These are phyloP conservation scores for Sciurus niger DNA, from an alignment of 2,113 vertebrate genomes.

Conservation along the genomic window DNA sequence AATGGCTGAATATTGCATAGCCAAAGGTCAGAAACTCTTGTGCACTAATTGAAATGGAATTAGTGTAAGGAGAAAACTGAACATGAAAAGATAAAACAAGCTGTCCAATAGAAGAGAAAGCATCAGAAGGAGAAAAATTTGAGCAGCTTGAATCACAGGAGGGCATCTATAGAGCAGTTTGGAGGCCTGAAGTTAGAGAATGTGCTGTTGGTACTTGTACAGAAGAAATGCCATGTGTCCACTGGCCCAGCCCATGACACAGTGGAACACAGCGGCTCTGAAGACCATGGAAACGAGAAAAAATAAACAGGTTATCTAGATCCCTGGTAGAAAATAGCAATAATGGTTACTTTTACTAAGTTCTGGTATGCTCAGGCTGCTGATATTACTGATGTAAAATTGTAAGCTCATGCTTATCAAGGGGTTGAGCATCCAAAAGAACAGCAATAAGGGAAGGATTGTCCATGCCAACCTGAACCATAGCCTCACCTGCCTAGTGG, in stretches of 20 bases:
- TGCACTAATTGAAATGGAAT: too few relatives aligned
- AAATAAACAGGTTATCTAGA: too few relatives aligned
- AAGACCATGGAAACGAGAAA: too few relatives aligned
- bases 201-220: background rate
- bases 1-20: too few relatives aligned
- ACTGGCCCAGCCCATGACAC: background rate
- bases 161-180: background rate
- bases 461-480: background rate
- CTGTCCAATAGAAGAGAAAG: slow-evolving; percentile 21
- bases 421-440: background rate
- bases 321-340: too few relatives aligned
- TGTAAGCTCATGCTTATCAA: background rate
- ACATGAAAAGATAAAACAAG: background rate
- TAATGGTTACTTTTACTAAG: too few relatives aligned
- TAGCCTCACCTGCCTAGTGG: background rate
- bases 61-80: too few relatives aligned
- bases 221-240: background rate
- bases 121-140: background rate
- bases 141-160: background rate
- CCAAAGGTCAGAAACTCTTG: too few relatives aligned
- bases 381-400: too few relatives aligned
- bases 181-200: background rate
- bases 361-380: too few relatives aligned
- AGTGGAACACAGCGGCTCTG: too few relatives aligned
- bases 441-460: background rate